phyloP scores from a whole-genome alignment of 2,888 invertebrate genomes.

The Drosophila hamatofila region DNA sequence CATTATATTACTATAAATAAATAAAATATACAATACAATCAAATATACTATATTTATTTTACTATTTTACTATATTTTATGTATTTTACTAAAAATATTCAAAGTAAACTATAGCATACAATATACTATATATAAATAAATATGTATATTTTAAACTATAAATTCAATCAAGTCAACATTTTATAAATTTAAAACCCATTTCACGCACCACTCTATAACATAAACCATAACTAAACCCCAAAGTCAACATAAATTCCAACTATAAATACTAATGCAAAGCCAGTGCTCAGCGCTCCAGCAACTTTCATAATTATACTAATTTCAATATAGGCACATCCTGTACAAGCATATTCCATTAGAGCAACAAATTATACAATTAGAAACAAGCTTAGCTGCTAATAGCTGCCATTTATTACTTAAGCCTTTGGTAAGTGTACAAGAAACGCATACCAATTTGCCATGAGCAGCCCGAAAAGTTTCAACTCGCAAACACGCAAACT shows the following conservation, averaged over 20 bases:
- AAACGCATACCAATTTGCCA: conserved; percentile 10
- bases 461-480: conserved; percentile 6
- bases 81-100: no score
- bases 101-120: no score
- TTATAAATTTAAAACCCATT: no score
- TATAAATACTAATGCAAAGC: neutral
- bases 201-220: no score
- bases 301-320: neutral
- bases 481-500: conserved; percentile 12
- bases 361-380: neutral
- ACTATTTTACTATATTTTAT: no score
- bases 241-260: neutral
- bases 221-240: no score
- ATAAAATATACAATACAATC: no score
- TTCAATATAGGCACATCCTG: neutral
- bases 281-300: neutral
- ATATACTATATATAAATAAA: no score
- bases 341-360: conserved; percentile 2
- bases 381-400: conserved; percentile 1
- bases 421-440: conserved; percentile 2
- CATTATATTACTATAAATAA: no score
- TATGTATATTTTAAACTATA: no score
- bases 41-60: no score
- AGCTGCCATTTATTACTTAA: neutral
- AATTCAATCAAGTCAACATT: no score